Percentiles rank a stretch among this genome's conserved stretches.
These are phyloP conservation scores for Andinoacara biseriatus DNA, from an alignment of 2,113 vertebrate genomes.

Conservation along the genomic window DNA sequence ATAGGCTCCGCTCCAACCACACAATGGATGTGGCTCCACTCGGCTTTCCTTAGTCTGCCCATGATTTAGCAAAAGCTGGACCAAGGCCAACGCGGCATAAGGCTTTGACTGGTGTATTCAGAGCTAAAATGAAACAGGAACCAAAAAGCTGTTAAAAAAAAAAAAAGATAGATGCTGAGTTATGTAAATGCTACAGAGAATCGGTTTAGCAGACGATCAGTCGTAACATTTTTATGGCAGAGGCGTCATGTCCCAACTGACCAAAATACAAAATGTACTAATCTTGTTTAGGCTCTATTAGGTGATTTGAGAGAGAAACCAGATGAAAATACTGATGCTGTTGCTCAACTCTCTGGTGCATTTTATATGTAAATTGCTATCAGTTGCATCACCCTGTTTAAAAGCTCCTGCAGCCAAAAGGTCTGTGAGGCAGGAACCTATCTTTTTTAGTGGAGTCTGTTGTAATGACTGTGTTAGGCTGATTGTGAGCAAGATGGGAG, in stretches of 20 bases:
- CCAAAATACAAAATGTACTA: constrained; percentile 26
- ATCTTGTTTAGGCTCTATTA: constrained; percentile 35
- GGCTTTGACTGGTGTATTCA: background rate
- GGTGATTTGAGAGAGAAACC: constrained; percentile 9
- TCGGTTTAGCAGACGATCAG: background rate
- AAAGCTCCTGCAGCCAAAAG: constrained; percentile 28
- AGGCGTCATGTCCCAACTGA: constrained; percentile 16
- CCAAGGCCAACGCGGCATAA: background rate
- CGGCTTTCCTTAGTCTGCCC: constrained; percentile 16
- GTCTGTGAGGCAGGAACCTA: constrained; percentile 12
- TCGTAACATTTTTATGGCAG: background rate
- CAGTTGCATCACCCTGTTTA: constrained; percentile 55
- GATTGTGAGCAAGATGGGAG: constrained; percentile 15
- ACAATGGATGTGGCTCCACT: constrained; percentile 32
- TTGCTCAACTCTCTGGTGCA: constrained; percentile 12
- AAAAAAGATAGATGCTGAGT: background rate
- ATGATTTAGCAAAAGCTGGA: constrained; percentile 35
- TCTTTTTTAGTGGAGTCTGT: constrained; percentile 18
- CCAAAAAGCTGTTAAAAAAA: background rate
- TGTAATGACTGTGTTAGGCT: constrained; percentile 57
- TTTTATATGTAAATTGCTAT: constrained; percentile 61
- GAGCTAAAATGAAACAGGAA: background rate
- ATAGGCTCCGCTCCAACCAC: constrained; percentile 39
- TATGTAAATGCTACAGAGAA: background rate
- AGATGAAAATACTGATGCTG: constrained; percentile 27